A percentile compares a stretch with the other conserved stretches of the same genome.
Conservation (phyloP, 2,888 invertebrate species). For the Eugnorisma glareosa region DNA sequence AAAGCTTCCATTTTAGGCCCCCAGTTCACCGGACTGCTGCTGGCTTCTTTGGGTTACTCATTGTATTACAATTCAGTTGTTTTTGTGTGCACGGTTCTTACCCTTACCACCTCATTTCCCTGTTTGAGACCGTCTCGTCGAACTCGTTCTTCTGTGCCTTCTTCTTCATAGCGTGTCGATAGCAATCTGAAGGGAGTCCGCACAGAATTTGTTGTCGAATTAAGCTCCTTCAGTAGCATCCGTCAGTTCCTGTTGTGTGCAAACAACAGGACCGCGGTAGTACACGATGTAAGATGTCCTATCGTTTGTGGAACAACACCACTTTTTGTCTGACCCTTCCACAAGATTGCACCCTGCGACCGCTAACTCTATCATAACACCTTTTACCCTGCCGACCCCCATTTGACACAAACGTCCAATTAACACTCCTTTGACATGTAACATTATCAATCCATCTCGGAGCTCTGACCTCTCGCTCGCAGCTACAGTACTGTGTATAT, state of each 20-base stretch:
- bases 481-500: conserved; percentile 17
- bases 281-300: neutral
- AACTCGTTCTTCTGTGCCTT: neutral
- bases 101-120: neutral
- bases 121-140: too few species aligned
- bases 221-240: neutral
- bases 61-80: neutral
- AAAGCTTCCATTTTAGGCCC: too few species aligned
- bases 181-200: neutral
- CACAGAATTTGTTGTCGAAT: neutral
- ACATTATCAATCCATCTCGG: conserved; percentile 75
- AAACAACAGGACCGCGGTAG: neutral
- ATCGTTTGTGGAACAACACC: neutral
- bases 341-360: neutral
- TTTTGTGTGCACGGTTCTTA: neutral
- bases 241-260: neutral
- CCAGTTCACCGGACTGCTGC: neutral
- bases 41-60: too few species aligned
- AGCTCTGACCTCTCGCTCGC: conserved; percentile 63
- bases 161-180: neutral
- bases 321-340: neutral
- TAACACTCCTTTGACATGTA: conserved; percentile 80
- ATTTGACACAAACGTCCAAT: conserved; percentile 73
- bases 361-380: neutral
- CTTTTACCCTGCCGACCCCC: conserved; percentile 31